Conservation (phyloP, 2,888 invertebrate genomes). For the Eupithecia abbreviata region DNA sequence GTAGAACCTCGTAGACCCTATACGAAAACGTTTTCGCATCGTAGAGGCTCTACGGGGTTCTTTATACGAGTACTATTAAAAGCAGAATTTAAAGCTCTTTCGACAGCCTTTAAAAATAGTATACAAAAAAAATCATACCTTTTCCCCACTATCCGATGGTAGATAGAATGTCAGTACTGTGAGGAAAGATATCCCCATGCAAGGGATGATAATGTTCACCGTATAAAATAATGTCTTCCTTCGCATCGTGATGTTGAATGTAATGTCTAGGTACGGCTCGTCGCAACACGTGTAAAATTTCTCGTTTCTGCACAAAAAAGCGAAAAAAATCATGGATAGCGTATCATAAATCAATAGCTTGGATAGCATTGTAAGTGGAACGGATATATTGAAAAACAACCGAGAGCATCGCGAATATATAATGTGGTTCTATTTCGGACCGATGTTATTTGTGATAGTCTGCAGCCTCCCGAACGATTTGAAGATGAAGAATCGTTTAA, state of each 20-base stretch:
- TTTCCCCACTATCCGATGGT: conserved; percentile 98
- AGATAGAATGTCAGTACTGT: conserved; percentile 98
- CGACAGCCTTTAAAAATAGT: not conserved
- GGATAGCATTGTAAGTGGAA: conserved; percentile 1
- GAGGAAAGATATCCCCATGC: conserved; percentile 98
- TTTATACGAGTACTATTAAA: not conserved
- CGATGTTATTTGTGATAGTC: conserved; percentile 5
- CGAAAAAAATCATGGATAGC: not conserved
- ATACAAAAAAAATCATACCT: conserved; percentile 63
- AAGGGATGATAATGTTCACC: conserved; percentile 97
- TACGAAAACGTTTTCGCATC: not conserved
- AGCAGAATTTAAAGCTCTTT: not conserved
- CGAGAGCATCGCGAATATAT: not conserved
- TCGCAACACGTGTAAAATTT: conserved; percentile 98
- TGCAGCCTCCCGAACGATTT: not conserved
- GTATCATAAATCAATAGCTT: conserved; percentile 2
- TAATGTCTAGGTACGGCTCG: conserved; percentile 97
- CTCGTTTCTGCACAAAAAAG: conserved; percentile 87
- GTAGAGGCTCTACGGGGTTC: not conserved
- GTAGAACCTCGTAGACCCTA: conserved; percentile 8
- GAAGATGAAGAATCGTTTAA: not conserved
- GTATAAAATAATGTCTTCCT: conserved; percentile 98
- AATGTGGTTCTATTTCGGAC: conserved; percentile 7
- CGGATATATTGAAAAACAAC: not conserved
- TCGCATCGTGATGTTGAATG: conserved; percentile 98